Conservation (phyloP, 2,113 vertebrate species). For the Cephalopholis sonnerati region DNA sequence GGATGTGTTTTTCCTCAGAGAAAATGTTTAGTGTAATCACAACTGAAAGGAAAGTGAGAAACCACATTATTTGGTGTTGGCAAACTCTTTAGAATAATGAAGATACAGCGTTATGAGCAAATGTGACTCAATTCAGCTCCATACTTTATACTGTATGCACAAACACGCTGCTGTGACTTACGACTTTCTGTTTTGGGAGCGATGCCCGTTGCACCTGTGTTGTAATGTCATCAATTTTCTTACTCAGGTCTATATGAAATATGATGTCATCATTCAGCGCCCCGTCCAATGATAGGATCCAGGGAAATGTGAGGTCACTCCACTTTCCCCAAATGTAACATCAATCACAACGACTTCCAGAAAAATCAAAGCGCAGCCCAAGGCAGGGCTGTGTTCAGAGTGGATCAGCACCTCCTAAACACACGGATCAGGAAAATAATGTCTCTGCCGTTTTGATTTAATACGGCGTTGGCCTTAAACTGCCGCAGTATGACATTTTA, state of each 20-base stretch:
- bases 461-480: slow-evolving; percentile 44
- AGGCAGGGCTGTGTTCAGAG: slow-evolving; percentile 14
- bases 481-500: slow-evolving; percentile 53
- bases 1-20: slow-evolving; percentile 43
- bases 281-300: slow-evolving; percentile 41
- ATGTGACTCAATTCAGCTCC: slow-evolving; percentile 19
- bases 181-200: slow-evolving; percentile 34
- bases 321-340: slow-evolving; percentile 50
- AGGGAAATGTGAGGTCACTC: slow-evolving; percentile 60
- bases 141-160: neutral
- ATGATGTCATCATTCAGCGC: slow-evolving; percentile 53
- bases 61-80: slow-evolving; percentile 18
- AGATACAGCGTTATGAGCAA: slow-evolving; percentile 26
- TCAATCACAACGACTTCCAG: slow-evolving; percentile 54
- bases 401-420: slow-evolving; percentile 46
- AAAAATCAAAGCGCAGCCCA: slow-evolving; percentile 28
- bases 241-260: slow-evolving; percentile 41
- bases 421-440: slow-evolving; percentile 46
- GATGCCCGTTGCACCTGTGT: slow-evolving; percentile 55
- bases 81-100: slow-evolving; percentile 37
- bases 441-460: slow-evolving; percentile 61
- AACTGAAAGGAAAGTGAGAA: slow-evolving; percentile 39
- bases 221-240: slow-evolving; percentile 59
- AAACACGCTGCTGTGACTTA: slow-evolving; percentile 27
- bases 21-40: slow-evolving; percentile 44